phyloP scores from a whole-genome alignment of 2,797 vertebrate species.

The Prunella strophiata region DNA sequence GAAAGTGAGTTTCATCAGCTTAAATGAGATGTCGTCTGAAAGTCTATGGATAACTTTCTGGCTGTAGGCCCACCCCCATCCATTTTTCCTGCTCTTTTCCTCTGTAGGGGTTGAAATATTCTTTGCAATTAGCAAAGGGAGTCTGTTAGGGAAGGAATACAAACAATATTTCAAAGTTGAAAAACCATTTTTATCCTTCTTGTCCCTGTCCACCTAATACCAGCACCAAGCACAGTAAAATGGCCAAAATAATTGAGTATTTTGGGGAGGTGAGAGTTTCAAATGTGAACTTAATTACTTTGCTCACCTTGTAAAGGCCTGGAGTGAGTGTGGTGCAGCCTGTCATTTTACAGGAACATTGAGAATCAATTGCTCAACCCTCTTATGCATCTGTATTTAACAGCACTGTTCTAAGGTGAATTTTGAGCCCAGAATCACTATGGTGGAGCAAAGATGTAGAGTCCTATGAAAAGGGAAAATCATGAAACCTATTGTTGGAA shows the following conservation, averaged over 20 bases:
- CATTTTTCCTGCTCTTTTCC: neutral
- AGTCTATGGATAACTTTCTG: slow-evolving; percentile 44
- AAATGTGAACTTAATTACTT: neutral
- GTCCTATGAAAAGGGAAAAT: neutral
- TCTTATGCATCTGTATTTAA: neutral
- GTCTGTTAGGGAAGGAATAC: neutral
- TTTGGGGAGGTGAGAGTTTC: neutral
- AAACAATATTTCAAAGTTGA: neutral
- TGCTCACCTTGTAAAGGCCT: neutral
- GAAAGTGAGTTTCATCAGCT: slow-evolving; percentile 50
- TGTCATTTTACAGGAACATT: neutral
- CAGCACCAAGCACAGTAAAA: neutral
- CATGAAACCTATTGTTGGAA: neutral
- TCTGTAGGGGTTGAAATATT: neutral
- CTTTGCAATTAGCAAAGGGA: neutral
- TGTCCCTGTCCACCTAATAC: neutral
- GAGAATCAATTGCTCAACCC: neutral
- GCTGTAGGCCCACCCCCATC: neutral
- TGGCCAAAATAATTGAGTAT: neutral
- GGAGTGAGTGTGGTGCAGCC: rapidly evolving
- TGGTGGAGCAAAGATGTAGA: neutral
- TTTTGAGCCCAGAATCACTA: neutral
- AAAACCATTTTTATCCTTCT: neutral
- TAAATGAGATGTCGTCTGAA: slow-evolving; percentile 36
- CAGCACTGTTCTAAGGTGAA: neutral